Evolutionary conservation across 2,888 invertebrate genomes (phyloP), one percentile per base, ranked within the genome.

Genomic region (Dolichomitus sp.): DNA sequence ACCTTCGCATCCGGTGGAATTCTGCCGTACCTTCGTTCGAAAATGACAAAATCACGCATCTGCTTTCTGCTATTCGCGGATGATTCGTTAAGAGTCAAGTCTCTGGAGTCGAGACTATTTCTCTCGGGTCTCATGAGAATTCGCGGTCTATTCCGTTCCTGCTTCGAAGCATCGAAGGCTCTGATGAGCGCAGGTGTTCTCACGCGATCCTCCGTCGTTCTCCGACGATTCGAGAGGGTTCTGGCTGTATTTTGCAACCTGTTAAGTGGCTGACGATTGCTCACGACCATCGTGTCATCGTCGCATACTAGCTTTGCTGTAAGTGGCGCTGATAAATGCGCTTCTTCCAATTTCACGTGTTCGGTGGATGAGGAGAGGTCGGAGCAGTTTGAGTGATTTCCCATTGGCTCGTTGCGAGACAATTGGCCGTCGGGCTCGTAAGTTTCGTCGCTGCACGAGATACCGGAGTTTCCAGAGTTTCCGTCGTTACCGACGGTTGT

Each of bases 311-410:
- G 85, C 90, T 92, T 89, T 93, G 93, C 85, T 93, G 91, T 85
- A 93, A 88, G 83, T 93, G 93, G 92, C 93, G 93, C 92, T 93
- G 93, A 84, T 91, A 93, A 78, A 93, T 93, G 93, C 92, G 93
- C 92, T 93, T 93, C 93, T 93, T 93, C 93, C 93, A 93, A 92
- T 93, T 93, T 93, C 93, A 93, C 91, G 93, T 93, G 89, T 90
- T 92, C 91, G 90, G 87, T 79, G 90, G 89, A 85, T 72, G 90
- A 81, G 86, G 83, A 84, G 88, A 84, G 72, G 70, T 77, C 86
- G 87, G 86, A 57, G 69, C 84, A 84, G 85, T 72, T 83, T 83
- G 85, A 48, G 27, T 48, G 73, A 52, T 74, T 57, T 72, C 69
- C 54, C 42, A 50, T 59, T 63, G 63, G 40, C 69, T 83, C 68